Percentiles rank a stretch among this genome's conserved stretches.
Evolutionary conservation across 1,140 invertebrate species (phyloP).

Genomic region (Helicorthomorpha holstii): DNA sequence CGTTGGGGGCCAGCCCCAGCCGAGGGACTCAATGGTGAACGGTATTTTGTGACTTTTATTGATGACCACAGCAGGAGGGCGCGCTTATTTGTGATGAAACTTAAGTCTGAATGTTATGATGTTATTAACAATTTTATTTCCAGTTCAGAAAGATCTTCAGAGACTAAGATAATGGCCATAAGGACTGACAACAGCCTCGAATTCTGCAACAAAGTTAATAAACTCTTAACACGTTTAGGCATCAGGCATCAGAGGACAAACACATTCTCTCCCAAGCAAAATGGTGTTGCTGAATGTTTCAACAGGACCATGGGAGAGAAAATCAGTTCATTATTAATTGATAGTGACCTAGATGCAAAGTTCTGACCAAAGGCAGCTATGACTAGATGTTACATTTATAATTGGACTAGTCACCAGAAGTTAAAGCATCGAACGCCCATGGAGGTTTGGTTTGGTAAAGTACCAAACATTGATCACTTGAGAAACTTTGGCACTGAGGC

Average conservation of each 20-base stretch:
- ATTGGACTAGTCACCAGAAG: constrained; percentile 13
- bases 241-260: constrained; percentile 14
- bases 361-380: constrained; percentile 30
- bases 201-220: constrained; percentile 7
- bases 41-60: background rate
- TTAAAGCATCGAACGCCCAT: constrained; percentile 13
- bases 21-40: background rate
- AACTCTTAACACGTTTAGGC: constrained; percentile 5
- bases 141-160: background rate
- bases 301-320: constrained; percentile 20
- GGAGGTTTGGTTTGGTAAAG: constrained; percentile 17
- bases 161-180: background rate
- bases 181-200: too few relatives aligned
- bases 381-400: constrained; percentile 25
- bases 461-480: constrained; percentile 17
- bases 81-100: too few relatives aligned
- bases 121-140: background rate
- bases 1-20: background rate
- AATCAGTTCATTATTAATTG: constrained; percentile 22
- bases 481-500: constrained; percentile 20
- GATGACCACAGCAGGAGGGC: background rate
- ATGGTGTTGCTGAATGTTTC: constrained; percentile 23
- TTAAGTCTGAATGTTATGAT: too few relatives aligned
- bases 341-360: constrained; percentile 20
- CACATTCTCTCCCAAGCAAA: too few relatives aligned